Percentiles rank a stretch among this genome's conserved stretches.
These are phyloP conservation scores for Hoplostethus atlanticus DNA, from an alignment of 2,797 vertebrate species.

Conservation along the genomic window DNA sequence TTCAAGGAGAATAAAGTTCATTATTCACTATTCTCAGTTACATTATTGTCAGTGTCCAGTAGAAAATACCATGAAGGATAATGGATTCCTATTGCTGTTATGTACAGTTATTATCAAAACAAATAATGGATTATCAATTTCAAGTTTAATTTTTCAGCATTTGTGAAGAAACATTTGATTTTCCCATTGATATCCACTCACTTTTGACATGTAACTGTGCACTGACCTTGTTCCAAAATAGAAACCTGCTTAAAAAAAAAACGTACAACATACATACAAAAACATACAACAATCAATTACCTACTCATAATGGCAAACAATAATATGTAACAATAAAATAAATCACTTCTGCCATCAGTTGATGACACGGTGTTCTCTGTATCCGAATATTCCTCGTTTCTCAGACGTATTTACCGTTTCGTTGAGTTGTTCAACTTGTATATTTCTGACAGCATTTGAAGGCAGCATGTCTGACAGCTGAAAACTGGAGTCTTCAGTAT, in stretches of 20 bases:
- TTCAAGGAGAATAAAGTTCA: conserved; percentile 28
- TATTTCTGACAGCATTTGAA: conserved; percentile 13
- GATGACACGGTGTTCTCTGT: neutral
- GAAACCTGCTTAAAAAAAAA: conserved; percentile 9
- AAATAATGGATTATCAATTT: too few species aligned
- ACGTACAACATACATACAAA: too few species aligned
- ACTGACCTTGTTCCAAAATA: conserved; percentile 35
- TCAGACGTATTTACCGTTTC: neutral
- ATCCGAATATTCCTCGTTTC: too few species aligned
- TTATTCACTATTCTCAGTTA: conserved; percentile 51
- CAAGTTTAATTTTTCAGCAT: too few species aligned
- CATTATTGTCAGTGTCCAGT: conserved; percentile 41
- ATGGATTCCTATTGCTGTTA: conserved; percentile 30
- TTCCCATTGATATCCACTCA: too few species aligned
- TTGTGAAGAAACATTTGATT: too few species aligned
- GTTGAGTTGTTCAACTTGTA: neutral
- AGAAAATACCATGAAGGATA: conserved; percentile 47
- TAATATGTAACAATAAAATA: conserved; percentile 2
- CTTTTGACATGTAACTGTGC: neutral
- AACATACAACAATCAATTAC: neutral
- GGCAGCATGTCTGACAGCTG: conserved; percentile 42
- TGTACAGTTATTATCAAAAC: too few species aligned
- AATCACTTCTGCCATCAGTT: neutral
- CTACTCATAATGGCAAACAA: conserved; percentile 17
- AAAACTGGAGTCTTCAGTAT: neutral